These are phyloP conservation scores for Pollenia angustigena DNA, from an alignment of 2,888 invertebrate genomes.

Conservation along the genomic window DNA sequence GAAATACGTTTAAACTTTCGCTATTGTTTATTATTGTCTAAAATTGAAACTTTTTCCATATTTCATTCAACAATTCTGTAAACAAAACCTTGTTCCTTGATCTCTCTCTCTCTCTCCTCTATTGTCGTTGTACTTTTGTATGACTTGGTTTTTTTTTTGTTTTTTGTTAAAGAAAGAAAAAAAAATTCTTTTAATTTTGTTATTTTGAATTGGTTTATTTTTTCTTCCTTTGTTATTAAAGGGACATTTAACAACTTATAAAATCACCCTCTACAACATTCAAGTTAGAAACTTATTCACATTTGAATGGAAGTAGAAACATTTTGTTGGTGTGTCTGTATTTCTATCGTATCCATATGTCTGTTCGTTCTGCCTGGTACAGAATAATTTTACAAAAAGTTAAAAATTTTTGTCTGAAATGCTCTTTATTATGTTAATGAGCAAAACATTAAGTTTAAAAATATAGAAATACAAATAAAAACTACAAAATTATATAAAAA, in stretches of 20 bases:
- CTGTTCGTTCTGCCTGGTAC: background rate
- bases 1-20: conserved; percentile 34
- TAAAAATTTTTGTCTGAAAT: conserved; percentile 51
- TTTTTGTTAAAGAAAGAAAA: conserved; percentile 11
- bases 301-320: background rate
- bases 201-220: conserved; percentile 13
- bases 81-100: background rate
- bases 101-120: background rate
- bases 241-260: conserved; percentile 68
- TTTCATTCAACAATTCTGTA: conserved; percentile 46
- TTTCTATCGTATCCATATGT: background rate
- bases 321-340: background rate
- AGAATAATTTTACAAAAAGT: conserved; percentile 44
- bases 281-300: conserved; percentile 27
- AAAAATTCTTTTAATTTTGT: conserved; percentile 60
- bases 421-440: conserved; percentile 66
- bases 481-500: conserved; percentile 15
- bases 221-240: conserved; percentile 37
- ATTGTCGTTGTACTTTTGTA: background rate
- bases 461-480: conserved; percentile 9
- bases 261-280: conserved; percentile 60
- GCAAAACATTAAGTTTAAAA: conserved; percentile 51
- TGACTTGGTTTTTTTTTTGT: background rate
- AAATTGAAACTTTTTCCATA: conserved; percentile 63
- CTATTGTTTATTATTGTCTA: conserved; percentile 56